Conservation (phyloP, 2,888 invertebrate genomes). For the Ennomos fuscantarius region DNA sequence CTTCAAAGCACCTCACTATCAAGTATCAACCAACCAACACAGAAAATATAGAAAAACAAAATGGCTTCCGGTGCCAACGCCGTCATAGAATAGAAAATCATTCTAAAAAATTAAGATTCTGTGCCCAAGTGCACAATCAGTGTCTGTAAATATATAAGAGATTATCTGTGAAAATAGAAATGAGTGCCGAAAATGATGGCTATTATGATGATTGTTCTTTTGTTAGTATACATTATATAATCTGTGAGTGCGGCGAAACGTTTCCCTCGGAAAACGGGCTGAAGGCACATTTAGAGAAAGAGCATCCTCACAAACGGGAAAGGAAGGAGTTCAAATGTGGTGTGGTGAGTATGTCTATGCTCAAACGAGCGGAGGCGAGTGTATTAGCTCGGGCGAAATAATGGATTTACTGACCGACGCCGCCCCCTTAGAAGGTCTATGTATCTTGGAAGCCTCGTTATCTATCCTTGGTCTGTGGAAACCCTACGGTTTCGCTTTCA, state of each 20-base stretch:
- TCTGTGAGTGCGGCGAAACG: conserved; percentile 72
- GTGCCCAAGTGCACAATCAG: not conserved
- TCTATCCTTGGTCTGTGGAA: no score
- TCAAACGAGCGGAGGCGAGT: no score
- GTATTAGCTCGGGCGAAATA: no score
- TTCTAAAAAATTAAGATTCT: not conserved
- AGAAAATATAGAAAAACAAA: conserved; percentile 18
- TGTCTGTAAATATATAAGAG: conserved; percentile 25
- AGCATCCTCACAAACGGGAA: conserved; percentile 60
- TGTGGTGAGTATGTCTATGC: conserved; percentile 43
- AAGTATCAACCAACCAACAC: no score
- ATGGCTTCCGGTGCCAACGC: conserved; percentile 19
- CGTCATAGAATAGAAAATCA: conserved; percentile 44
- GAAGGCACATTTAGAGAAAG: conserved; percentile 57
- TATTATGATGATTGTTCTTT: conserved; percentile 63
- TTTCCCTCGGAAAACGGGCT: conserved; percentile 64
- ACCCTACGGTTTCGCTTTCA: no score
- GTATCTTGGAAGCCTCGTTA: no score
- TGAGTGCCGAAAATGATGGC: conserved; percentile 51
- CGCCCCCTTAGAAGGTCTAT: no score
- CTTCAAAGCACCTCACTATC: no score
- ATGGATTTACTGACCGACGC: no score
- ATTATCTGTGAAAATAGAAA: conserved; percentile 33
- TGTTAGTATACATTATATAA: conserved; percentile 71
- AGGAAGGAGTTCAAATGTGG: conserved; percentile 56